A percentile compares a stretch with the other conserved stretches of the same genome.
These are phyloP conservation scores for Rhynchophorus ferrugineus DNA, from an alignment of 1,140 invertebrate genomes.

Conservation along the genomic window DNA sequence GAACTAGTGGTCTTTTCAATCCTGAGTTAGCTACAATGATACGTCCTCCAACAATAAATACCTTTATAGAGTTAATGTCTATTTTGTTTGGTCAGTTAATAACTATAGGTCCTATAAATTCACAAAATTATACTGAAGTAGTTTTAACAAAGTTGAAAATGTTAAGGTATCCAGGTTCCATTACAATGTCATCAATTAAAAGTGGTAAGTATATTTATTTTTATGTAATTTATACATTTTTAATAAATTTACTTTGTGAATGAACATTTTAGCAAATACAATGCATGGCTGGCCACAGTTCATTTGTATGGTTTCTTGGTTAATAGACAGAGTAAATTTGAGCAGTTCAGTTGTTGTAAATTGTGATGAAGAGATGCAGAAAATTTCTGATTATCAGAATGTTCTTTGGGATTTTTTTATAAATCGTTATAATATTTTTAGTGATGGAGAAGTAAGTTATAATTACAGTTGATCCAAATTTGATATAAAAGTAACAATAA, in stretches of 20 bases:
- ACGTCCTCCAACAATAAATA: background rate
- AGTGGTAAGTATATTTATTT: conserved; percentile 1
- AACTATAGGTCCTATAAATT: conserved; percentile 1
- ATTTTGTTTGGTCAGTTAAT: background rate
- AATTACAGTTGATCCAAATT: no score
- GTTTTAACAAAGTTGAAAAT: background rate
- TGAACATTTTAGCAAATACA: background rate
- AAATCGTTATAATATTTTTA: no score
- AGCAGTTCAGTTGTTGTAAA: no score
- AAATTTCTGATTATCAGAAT: no score
- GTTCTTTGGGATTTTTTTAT: no score
- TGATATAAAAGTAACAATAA: no score
- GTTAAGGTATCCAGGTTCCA: background rate
- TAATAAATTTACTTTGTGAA: no score
- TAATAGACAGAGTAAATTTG: background rate
- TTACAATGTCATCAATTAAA: conserved; percentile 3
- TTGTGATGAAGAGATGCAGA: no score
- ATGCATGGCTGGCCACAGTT: conserved; percentile 1
- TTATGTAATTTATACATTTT: background rate
- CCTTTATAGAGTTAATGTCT: conserved; percentile 1
- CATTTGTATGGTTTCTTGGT: background rate
- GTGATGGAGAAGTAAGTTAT: no score
- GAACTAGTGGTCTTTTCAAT: conserved; percentile 4
- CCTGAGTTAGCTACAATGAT: background rate
- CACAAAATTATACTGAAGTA: conserved; percentile 7